Percentiles rank a stretch among this genome's conserved stretches.
Evolutionary conservation across 1,140 invertebrate genomes (phyloP).

Genomic region (Eufriesea mexicana): DNA sequence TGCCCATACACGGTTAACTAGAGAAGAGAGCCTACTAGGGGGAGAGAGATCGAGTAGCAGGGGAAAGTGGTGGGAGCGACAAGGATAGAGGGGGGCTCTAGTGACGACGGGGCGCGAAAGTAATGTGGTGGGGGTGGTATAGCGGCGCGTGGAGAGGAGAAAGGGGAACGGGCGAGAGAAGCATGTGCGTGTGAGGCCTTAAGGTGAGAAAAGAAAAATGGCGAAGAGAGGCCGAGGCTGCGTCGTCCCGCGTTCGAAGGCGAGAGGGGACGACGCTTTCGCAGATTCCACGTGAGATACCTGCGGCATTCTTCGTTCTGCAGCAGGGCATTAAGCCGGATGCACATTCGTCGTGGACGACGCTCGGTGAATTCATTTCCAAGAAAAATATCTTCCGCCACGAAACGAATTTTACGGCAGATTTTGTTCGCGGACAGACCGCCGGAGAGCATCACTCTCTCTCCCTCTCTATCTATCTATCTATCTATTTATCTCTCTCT

Average conservation of each 20-base stretch:
- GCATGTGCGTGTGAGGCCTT: conserved; percentile 42
- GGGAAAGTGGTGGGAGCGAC: neutral
- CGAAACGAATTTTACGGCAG: conserved; percentile 66
- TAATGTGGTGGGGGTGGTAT: neutral
- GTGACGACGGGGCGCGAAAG: neutral
- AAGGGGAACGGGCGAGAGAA: neutral
- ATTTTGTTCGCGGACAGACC: conserved; percentile 54
- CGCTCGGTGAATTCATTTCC: conserved; percentile 59
- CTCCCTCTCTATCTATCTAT: neutral
- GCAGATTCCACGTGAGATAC: conserved; percentile 70
- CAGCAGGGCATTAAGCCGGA: conserved; percentile 66
- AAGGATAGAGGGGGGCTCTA: neutral
- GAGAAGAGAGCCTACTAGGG: conserved; percentile 9
- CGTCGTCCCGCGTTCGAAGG: conserved; percentile 41
- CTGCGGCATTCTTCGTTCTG: conserved; percentile 67
- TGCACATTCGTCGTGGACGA: conserved; percentile 70
- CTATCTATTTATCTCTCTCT: neutral
- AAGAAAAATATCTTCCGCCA: conserved; percentile 68
- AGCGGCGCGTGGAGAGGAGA: neutral
- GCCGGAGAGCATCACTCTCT: neutral
- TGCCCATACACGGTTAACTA: conserved; percentile 37
- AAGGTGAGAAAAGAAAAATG: conserved; percentile 68
- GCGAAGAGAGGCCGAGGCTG: conserved; percentile 47
- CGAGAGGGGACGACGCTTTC: conserved; percentile 61
- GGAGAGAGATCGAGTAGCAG: neutral